Percentiles rank a stretch among this genome's conserved stretches.
Evolutionary conservation across 1,140 invertebrate species (phyloP).

Genomic region (Drosophila ironensis): DNA sequence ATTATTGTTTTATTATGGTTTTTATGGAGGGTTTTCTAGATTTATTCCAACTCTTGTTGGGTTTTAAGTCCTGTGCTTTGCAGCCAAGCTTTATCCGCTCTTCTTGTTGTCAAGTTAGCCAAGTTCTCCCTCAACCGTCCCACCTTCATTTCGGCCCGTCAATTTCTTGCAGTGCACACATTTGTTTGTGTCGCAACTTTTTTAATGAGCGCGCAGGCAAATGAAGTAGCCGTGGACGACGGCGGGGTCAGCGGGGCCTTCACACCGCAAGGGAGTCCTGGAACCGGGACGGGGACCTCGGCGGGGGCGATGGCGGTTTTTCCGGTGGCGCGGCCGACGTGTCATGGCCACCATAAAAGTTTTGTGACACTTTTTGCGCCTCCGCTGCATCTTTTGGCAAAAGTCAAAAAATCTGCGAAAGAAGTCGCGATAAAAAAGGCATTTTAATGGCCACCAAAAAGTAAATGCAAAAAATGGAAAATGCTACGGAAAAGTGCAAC

Average conservation of each 20-base stretch:
- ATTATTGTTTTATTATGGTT: too few relatives aligned
- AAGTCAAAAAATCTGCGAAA: constrained; percentile 62
- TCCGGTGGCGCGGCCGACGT: constrained; percentile 13
- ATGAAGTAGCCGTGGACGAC: constrained; percentile 55
- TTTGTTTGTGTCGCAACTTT: constrained; percentile 76
- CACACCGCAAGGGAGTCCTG: too few relatives aligned
- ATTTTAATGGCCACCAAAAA: constrained; percentile 53
- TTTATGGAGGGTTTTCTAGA: too few relatives aligned
- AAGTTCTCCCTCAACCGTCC: too few relatives aligned
- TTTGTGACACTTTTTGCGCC: constrained; percentile 58
- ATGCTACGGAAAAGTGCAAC: too few relatives aligned
- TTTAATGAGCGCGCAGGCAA: constrained; percentile 66
- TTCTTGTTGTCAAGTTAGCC: not conserved
- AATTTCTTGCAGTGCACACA: constrained; percentile 38
- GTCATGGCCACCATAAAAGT: constrained; percentile 68
- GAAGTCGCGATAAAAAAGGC: constrained; percentile 26
- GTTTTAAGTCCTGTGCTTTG: too few relatives aligned
- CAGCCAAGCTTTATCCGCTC: too few relatives aligned
- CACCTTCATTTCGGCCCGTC: not conserved
- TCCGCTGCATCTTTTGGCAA: constrained; percentile 20
- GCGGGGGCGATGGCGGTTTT: not conserved
- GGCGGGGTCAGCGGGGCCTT: constrained; percentile 8
- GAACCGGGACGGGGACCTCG: too few relatives aligned
- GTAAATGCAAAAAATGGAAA: constrained; percentile 31
- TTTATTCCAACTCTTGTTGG: too few relatives aligned